Percentiles rank a stretch among this genome's conserved stretches.
Conservation (phyloP, 92 coral and sea anemone species). For the Porites rus region DNA sequence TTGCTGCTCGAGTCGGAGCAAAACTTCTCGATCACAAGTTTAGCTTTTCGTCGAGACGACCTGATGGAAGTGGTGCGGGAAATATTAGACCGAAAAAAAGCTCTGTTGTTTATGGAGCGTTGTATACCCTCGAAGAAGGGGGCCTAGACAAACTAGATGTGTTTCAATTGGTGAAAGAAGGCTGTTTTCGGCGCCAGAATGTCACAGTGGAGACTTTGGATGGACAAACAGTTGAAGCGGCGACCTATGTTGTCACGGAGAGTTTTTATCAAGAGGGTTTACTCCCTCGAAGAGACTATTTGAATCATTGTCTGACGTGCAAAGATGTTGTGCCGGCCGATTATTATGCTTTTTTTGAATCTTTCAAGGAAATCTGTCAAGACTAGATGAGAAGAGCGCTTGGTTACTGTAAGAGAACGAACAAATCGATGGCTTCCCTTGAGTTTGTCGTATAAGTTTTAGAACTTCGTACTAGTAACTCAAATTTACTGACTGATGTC, state of each 20-base stretch:
- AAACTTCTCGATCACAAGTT: constrained; percentile 70
- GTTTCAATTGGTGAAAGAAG: constrained; percentile 73
- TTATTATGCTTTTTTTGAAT: constrained; percentile 58
- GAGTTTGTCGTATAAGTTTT: too few relatives aligned
- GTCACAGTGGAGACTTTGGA: constrained; percentile 56
- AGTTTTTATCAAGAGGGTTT: constrained; percentile 62
- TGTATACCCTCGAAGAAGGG: constrained; percentile 76
- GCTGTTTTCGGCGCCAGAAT: constrained; percentile 60
- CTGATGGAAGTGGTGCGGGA: constrained; percentile 72
- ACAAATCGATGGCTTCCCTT: too few relatives aligned
- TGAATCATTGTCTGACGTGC: constrained; percentile 73
- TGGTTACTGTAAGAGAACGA: too few relatives aligned
- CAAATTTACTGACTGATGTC: too few relatives aligned
- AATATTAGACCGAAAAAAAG: constrained; percentile 55
- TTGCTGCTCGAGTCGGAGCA: constrained; percentile 66
- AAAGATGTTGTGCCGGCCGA: constrained; percentile 73
- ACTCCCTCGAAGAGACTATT: constrained; percentile 67
- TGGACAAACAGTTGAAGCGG: constrained; percentile 63
- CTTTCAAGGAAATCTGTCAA: constrained; percentile 18
- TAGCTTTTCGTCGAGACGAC: constrained; percentile 59
- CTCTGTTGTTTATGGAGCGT: constrained; percentile 77
- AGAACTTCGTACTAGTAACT: too few relatives aligned
- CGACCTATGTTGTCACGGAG: constrained; percentile 65
- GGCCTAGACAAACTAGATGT: constrained; percentile 81
- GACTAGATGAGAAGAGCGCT: neutral